Percentiles rank a stretch among this genome's conserved stretches.
phyloP scores from a whole-genome alignment of 2,113 vertebrate genomes.

The Carollia perspicillata region DNA sequence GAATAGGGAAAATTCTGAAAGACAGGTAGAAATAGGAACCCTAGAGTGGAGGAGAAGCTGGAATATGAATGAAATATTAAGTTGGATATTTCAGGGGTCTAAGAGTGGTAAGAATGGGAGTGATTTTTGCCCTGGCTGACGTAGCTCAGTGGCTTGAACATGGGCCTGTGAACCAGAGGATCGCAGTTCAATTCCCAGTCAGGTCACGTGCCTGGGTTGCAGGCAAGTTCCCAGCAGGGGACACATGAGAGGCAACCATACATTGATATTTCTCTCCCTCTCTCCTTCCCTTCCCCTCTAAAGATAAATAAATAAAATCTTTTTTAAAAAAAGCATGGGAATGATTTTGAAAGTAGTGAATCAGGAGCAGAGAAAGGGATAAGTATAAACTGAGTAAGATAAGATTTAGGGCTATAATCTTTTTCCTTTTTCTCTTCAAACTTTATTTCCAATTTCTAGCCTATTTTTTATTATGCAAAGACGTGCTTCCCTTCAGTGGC shows the following conservation, averaged over 20 bases:
- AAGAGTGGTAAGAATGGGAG: neutral
- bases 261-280: no score
- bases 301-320: no score
- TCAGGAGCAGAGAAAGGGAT: neutral
- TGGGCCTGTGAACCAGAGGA: no score
- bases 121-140: no score
- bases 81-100: conserved; percentile 1
- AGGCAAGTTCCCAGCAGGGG: no score
- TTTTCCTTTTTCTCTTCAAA: conserved; percentile 30
- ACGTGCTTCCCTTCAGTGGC: neutral
- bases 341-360: conserved; percentile 21
- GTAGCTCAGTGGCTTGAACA: no score
- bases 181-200: no score
- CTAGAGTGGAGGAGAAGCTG: neutral
- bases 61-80: neutral
- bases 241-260: no score
- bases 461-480: neutral
- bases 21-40: neutral
- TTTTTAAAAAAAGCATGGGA: no score
- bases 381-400: neutral
- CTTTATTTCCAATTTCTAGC: neutral
- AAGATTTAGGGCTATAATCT: neutral
- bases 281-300: no score
- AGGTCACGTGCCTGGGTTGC: no score
- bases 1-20: conserved; percentile 21